Evolutionary conservation across 1,140 invertebrate genomes (phyloP).

Genomic region (Drosophila truncata): DNA sequence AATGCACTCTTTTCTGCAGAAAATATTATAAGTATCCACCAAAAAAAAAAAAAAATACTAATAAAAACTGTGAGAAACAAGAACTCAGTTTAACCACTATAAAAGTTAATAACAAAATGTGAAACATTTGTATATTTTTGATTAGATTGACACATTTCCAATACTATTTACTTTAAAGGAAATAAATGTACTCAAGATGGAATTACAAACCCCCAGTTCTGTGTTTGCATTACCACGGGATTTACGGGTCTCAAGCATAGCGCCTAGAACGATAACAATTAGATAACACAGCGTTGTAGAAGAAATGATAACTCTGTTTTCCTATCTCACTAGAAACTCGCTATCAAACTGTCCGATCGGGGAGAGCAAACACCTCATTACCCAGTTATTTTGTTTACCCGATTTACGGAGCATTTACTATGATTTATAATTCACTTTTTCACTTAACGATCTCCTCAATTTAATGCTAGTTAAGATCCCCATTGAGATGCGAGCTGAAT

Average conservation of each 20-base stretch:
- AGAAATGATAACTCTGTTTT: constrained; percentile 23
- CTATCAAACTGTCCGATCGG: constrained; percentile 36
- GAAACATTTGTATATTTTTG: constrained; percentile 1
- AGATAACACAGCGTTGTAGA: constrained; percentile 15
- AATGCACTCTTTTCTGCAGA: not conserved
- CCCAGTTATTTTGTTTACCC: constrained; percentile 38
- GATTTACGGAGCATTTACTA: constrained; percentile 7
- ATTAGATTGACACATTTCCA: constrained; percentile 1
- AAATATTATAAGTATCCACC: not conserved
- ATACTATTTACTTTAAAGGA: not conserved
- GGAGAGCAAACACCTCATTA: constrained; percentile 46
- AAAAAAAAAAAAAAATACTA: no score
- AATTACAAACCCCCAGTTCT: not conserved
- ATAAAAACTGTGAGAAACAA: no score
- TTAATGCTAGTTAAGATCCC: constrained; percentile 16
- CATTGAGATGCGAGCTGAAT: constrained; percentile 23
- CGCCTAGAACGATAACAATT: constrained; percentile 4
- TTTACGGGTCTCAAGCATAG: constrained; percentile 1
- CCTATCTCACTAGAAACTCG: not conserved
- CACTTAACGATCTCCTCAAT: constrained; percentile 29
- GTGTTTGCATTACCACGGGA: not conserved
- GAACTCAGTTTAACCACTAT: not conserved
- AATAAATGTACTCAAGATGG: constrained; percentile 7
- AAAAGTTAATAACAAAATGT: not conserved
- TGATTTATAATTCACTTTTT: constrained; percentile 24